Base-by-base conservation (phyloP, 1,140 invertebrate genomes). In the Tenebrio molitor region DNA sequence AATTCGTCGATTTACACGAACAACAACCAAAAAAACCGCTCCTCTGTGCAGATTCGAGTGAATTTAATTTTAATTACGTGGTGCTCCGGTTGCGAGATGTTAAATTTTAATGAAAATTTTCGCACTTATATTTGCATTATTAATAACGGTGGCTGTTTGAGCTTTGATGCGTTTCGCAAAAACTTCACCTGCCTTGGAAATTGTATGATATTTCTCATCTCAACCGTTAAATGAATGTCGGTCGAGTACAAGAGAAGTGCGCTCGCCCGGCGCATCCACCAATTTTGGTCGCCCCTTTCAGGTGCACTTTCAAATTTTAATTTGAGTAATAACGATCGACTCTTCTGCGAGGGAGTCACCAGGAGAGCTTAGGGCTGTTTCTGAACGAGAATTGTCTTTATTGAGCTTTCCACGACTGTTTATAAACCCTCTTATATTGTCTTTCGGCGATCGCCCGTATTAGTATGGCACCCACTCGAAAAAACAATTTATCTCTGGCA, bases 351-450 rank as follows among this genome's bases (percentile, higher is more conserved):
- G 36, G 36, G 36, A 39, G n/a, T n/a, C n/a, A n/a, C n/a, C n/a
- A n/a, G n/a, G n/a, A n/a, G n/a, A 39, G 36, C 36, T 67, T 23
- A 23, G 39, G 65, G 29, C 34, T 44, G 44, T 67, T 67, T 36
- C 65, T 67, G 17, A 50, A 12, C 17, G 15, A 41, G 12, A 39
- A 29, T 8, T 8, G 36, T 67, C 71, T 70, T 75, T 73, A 73
- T 73, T 73, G 66, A 44, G 50, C 70, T 72, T 72, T 73, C 64
- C 66, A 63, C 71, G 29, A 66, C 53, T 73, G 74, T 75, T 75
- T 75, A 73, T 75, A 66, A 69, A 64, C 72, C 74, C 74, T 75
- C 73, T 74, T 74, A 74, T 75, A 73, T 75, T 75, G 74, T 73
- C 66, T 72, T 69, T 69, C 69, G 73, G 69, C 69, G 72, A 72